Evolutionary conservation across 2,797 vertebrate species (phyloP), one percentile per base, ranked within the genome.

Genomic region (Schizopygopsis pylzovi): DNA sequence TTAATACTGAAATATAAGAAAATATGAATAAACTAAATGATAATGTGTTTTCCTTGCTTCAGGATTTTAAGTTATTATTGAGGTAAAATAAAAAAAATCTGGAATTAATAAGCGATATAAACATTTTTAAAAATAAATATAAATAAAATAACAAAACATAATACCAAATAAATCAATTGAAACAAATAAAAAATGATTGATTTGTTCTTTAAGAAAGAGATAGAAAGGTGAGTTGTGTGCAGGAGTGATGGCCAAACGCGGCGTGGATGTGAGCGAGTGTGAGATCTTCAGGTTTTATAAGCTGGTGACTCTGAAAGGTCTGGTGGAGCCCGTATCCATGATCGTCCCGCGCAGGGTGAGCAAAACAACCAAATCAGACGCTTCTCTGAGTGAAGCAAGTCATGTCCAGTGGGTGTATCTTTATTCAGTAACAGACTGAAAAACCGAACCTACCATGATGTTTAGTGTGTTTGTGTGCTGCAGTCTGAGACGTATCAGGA

Each of bases 261-360:
- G 96, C 20, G 85, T 97, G 92, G 96, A 97, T 0, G 96, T 97
- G 54, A 94, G 94, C 0, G 92, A 95, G 20, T 97, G 96, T 0
- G 96, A 97, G 84, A 95, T 97, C 54, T 97, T 96, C 88, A 94
- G 96, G 0, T 97, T 97, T 94, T 97, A 97, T 93, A 97, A 97
- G 91, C 93, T 97, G 80, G 85, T 97, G 90, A 97, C 96, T 1
- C 93, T 96, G 76, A 97, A 96, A 91, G 95, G 95, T n/a, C 92
- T 96, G 18, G 95, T 97, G 0, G 96, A 97, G 84, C 96, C 96
- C 16, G 95, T 97, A 90, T 97, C 96, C 43, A 97, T 97, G 96
- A 97, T 97, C 0, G 96, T 97, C 79, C 96, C 96, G 0, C 91
- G 96, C 90, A 93, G 96, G 93, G 96, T 97, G 91, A 96, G 96